A percentile compares a stretch with the other conserved stretches of the same genome.
Conservation (phyloP, 2,888 invertebrate genomes). For the Melipona bicolor region DNA sequence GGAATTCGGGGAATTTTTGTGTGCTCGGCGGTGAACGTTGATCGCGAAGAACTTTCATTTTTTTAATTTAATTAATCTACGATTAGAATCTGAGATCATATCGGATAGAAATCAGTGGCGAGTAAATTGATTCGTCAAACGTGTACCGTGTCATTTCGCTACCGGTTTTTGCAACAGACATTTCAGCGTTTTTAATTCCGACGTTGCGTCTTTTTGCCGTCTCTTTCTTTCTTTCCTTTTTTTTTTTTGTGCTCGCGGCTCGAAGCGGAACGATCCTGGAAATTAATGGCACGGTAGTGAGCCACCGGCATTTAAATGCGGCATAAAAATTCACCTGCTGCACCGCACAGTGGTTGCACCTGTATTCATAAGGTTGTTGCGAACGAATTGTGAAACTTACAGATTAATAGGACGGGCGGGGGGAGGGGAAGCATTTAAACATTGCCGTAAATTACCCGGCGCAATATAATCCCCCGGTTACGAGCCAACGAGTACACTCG, state of each 20-base stretch:
- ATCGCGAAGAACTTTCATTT: neutral
- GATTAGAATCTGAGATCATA: too few relatives aligned
- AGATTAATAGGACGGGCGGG: constrained; percentile 12
- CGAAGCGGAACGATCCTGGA: constrained; percentile 42
- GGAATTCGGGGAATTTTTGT: too few relatives aligned
- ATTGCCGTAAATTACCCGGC: constrained; percentile 7
- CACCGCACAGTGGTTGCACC: constrained; percentile 10
- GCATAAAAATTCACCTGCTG: constrained; percentile 53
- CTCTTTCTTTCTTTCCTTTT: neutral
- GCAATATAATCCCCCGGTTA: constrained; percentile 5
- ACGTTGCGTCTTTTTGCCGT: constrained; percentile 14
- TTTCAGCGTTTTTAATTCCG: constrained; percentile 41
- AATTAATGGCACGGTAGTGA: constrained; percentile 54
- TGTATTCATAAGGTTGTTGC: constrained; percentile 48
- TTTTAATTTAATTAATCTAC: neutral
- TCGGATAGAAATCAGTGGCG: neutral
- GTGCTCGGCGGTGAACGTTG: neutral
- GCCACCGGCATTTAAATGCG: constrained; percentile 50
- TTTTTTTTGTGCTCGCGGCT: neutral
- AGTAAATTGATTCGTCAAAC: constrained; percentile 22
- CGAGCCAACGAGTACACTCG: constrained; percentile 9
- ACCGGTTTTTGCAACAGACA: constrained; percentile 26
- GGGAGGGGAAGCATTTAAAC: constrained; percentile 11
- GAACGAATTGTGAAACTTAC: constrained; percentile 48
- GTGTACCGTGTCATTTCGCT: neutral